Base-by-base conservation (phyloP, 2,113 vertebrate genomes). In the Sceloporus undulatus region DNA sequence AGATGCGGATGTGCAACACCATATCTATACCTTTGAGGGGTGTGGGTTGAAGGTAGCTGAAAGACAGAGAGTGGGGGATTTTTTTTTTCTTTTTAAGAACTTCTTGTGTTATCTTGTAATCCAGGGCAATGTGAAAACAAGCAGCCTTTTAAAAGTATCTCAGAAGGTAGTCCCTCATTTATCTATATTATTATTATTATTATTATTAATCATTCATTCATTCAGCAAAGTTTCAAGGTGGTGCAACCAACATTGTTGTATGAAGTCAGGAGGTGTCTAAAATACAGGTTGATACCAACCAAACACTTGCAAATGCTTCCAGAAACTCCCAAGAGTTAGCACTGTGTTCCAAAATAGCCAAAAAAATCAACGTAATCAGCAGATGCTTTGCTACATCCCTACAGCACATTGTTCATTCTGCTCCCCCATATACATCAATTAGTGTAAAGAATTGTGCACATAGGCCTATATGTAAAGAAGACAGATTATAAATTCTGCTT, bases 401-500 rank as follows among this genome's bases (percentile, higher is more conserved):
- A 71, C 65, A 10, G 79, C 1, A 34, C 73, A 76, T 82, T 84
- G 38, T 1, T 0, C 25, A 90, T 83, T 0, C 0, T 85, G 80
- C 82, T 89, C 81, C 25, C 9, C 73, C 27, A 19, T 87, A 75
- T 74, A 74, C 42, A 25, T 23, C 38, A 73, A 38, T 59, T 23
- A 25, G 2, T 71, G 66, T 29, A 71, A 54, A 68, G 42, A 40
- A 1, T 19, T 56, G 25, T 42, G 29, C 9, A 21, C 5, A 66
- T 87, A 8, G 76, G 52, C 85, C 85, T 88, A 91, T 83, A 71
- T 34, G 9, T 91, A 93, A 94, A 86, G 89, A 85, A 13, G 66
- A 93, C 52, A 88, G 92, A 90, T 70, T 88, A 87, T 93, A 88
- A 94, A 92, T 66, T 66, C 29, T 75, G 93, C 82, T 90, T 23